phyloP scores from a whole-genome alignment of 2,888 invertebrate species.

The Masnerella sp. region DNA sequence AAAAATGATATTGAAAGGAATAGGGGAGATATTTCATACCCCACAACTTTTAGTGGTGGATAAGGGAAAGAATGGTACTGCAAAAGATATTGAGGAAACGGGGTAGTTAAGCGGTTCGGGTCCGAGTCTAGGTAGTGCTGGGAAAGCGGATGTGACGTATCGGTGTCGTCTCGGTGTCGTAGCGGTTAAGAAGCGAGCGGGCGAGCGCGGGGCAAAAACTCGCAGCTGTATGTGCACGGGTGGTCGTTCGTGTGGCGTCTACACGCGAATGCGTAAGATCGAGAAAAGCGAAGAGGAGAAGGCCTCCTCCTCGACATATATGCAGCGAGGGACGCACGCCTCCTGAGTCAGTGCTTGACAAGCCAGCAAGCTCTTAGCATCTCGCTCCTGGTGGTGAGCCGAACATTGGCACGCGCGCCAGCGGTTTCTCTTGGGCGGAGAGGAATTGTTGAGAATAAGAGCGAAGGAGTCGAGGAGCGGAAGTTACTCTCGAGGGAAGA shows the following conservation, averaged over 20 bases:
- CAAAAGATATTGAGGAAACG: no score
- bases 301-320: conserved; percentile 74
- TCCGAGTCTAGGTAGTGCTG: no score
- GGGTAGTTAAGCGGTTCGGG: no score
- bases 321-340: conserved; percentile 76
- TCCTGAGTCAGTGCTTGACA: conserved; percentile 77
- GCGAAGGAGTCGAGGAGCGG: conserved; percentile 22
- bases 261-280: conserved; percentile 72
- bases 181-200: no score
- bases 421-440: conserved; percentile 26
- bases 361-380: conserved; percentile 76
- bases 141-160: no score
- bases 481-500: no score
- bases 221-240: conserved; percentile 61
- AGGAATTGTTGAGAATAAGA: neutral
- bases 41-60: no score
- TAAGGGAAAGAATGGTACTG: no score
- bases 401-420: conserved; percentile 58
- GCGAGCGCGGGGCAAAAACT: no score
- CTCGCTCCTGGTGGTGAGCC: conserved; percentile 64
- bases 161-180: no score
- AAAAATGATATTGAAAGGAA: no score
- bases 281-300: conserved; percentile 68
- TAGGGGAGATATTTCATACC: no score
- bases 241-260: conserved; percentile 63